A percentile compares a stretch with the other conserved stretches of the same genome.
Conservation (phyloP, 1,140 invertebrate genomes). For the Megathymus violae region DNA sequence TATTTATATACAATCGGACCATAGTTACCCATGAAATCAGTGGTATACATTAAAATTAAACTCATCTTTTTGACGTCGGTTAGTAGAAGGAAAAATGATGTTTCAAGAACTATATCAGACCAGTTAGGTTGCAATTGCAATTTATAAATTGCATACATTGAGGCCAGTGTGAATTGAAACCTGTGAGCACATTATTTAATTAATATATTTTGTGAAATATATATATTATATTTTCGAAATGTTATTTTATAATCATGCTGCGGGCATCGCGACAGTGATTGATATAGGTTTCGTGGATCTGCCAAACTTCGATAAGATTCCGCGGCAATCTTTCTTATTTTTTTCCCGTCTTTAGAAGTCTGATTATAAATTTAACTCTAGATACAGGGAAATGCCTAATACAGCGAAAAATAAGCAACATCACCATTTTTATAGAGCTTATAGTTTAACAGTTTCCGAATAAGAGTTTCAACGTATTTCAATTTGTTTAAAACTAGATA, state of each 20-base stretch:
- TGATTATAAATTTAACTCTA: constrained; percentile 10
- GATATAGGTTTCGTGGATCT: background rate
- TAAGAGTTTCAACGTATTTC: background rate
- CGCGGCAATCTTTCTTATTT: constrained; percentile 3
- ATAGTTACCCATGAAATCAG: no score
- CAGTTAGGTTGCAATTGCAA: no score
- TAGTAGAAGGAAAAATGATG: no score
- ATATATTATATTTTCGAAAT: background rate
- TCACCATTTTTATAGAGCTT: background rate
- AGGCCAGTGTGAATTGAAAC: no score
- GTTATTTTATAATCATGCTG: background rate
- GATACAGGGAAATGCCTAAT: no score
- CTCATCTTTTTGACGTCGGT: no score
- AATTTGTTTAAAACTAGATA: background rate
- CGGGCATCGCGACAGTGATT: background rate
- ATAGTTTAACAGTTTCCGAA: background rate
- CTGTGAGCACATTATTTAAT: no score
- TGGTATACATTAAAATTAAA: no score
- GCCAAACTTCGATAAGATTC: constrained; percentile 2
- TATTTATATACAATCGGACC: no score
- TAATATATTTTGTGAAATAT: no score
- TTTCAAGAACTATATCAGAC: no score
- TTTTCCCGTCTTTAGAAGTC: constrained; percentile 1
- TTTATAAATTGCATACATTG: no score
- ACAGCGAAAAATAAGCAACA: background rate